Base-by-base conservation (phyloP, 2,888 invertebrate species). In the Scaeva pyrastri region DNA sequence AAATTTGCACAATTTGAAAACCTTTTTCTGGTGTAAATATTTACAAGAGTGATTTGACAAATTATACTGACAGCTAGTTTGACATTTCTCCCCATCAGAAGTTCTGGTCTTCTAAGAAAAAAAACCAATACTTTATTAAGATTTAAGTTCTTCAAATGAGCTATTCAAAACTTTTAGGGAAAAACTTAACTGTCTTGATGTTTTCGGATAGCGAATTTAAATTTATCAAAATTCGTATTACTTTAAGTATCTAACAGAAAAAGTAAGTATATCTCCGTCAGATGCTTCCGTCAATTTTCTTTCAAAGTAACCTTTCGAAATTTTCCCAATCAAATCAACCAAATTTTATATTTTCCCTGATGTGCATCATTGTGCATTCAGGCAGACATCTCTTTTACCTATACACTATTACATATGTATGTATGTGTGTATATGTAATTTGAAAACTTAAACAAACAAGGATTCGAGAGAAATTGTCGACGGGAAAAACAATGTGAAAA, bases 401-500 rank as follows among this genome's bases (percentile, higher is more conserved):
- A 14, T 26, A 14, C 14, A 2, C 8, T 8, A n/a, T 14, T 23
- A 23, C 14, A 2, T 14, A 2, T 23, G 8, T n/a, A 2, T 52
- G 7, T 21, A 50, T 19, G 3, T 52, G 23, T 8, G 2, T 10
- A 12, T 39, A 39, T 52, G 52, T 52, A 62, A 62, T 62, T 48
- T 31, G 23, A 66, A 36, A 84, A 74, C 79, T 84, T 52, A 84
- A 71, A 80, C 75, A 79, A 85, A 85, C 71, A 66, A 76, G 68
- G 75, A 85, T 72, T 76, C 4, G 26, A 68, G 72, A 68, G 31
- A 31, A 80, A 85, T 76, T 76, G 75, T 80, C 75, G 80, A 80
- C 72, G 60, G 12, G 60, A 16, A 72, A 72, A 80, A 85, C 80
- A 76, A 85, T 76, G 84, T 43, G 84, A 80, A 84, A 85, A 85